Evolutionary conservation across 2,797 vertebrate species (phyloP).

Genomic region (Muscicapa comitata): DNA sequence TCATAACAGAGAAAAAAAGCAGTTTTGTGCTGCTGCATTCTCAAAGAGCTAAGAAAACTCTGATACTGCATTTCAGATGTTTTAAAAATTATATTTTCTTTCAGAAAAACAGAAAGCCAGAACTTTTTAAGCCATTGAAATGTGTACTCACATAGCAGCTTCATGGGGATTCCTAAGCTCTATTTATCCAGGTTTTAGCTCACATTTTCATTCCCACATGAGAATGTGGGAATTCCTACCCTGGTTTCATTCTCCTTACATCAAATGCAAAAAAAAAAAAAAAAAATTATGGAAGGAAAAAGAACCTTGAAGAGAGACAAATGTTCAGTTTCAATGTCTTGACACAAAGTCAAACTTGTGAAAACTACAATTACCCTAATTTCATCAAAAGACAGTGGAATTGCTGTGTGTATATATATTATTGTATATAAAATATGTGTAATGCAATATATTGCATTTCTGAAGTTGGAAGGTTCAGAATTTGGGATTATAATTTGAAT

Average conservation of each 20-base stretch:
- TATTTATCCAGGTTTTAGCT: neutral
- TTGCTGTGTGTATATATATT: neutral
- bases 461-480: neutral
- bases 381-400: neutral
- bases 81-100: neutral
- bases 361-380: neutral
- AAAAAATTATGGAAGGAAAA: neutral
- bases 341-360: neutral
- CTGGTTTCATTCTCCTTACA: neutral
- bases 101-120: neutral
- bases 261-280: neutral
- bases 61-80: neutral
- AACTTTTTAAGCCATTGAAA: neutral
- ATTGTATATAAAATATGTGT: no score
- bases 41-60: neutral
- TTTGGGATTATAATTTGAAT: neutral
- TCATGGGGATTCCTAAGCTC: neutral
- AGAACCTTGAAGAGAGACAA: neutral
- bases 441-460: neutral
- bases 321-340: neutral
- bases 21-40: neutral
- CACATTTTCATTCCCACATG: rapidly evolving
- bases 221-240: neutral
- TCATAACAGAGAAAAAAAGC: neutral
- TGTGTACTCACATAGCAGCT: neutral